Evolutionary conservation across 2,797 vertebrate species (phyloP).

Genomic region (Pseudopleuronectes americanus): DNA sequence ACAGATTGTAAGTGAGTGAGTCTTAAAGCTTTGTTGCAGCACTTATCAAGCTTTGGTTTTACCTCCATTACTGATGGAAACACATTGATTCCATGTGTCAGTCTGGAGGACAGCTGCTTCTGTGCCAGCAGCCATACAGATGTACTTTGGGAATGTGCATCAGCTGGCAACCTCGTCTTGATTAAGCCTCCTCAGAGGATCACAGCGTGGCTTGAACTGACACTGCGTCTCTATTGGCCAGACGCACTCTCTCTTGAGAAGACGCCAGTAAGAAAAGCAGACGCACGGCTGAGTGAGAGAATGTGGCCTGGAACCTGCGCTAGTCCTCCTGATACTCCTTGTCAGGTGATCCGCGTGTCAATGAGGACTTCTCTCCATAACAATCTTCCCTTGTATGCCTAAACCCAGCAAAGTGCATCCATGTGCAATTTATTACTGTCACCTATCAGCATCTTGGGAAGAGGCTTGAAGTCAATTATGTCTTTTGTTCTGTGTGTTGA

Average conservation of each 20-base stretch:
- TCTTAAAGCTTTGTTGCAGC: neutral
- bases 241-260: slow-evolving; percentile 25
- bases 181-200: slow-evolving; percentile 50
- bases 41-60: neutral
- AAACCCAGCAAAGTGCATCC: slow-evolving; percentile 69
- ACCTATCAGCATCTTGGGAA: slow-evolving; percentile 60
- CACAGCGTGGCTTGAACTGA: slow-evolving; percentile 28
- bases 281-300: neutral
- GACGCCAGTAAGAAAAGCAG: slow-evolving; percentile 15
- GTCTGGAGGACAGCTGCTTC: slow-evolving; percentile 5
- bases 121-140: slow-evolving; percentile 20
- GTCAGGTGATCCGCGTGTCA: slow-evolving; percentile 67
- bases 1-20: neutral
- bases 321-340: slow-evolving; percentile 61
- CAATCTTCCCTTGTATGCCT: slow-evolving; percentile 65
- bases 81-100: slow-evolving; percentile 17
- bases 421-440: slow-evolving; percentile 75
- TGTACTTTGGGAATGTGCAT: slow-evolving; percentile 5
- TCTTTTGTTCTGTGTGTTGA: slow-evolving; percentile 68
- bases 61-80: neutral
- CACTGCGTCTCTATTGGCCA: slow-evolving; percentile 40
- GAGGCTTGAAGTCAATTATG: slow-evolving; percentile 66
- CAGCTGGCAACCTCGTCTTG: slow-evolving; percentile 51
- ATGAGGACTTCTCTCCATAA: slow-evolving; percentile 55
- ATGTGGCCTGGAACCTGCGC: slow-evolving; percentile 40